Conservation (phyloP, 2,888 invertebrate species). For the Panopea generosa region DNA sequence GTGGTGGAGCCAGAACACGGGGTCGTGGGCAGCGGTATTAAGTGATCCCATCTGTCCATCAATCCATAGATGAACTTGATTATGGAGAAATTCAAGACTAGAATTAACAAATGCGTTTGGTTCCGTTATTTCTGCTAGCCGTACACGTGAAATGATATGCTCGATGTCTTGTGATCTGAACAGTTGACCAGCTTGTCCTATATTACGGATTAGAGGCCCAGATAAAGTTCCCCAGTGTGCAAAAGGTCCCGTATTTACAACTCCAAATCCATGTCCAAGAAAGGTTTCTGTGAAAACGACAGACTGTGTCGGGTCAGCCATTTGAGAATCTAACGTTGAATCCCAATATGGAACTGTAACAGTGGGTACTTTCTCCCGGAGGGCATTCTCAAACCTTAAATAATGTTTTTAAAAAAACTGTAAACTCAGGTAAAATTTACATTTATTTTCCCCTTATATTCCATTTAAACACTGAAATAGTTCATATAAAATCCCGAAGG, state of each 20-base stretch:
- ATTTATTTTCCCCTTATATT: too few species aligned
- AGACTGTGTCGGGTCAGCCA: conserved; percentile 69
- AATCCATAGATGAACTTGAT: conserved; percentile 76
- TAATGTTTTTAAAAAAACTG: too few species aligned
- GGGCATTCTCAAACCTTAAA: conserved; percentile 78
- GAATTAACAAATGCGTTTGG: conserved; percentile 67
- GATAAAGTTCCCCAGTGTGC: conserved; percentile 73
- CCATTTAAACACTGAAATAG: too few species aligned
- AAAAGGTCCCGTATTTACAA: conserved; percentile 75
- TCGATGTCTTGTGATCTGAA: conserved; percentile 64
- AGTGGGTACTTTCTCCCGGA: conserved; percentile 71
- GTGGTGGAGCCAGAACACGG: conserved; percentile 77
- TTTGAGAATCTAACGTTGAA: conserved; percentile 70
- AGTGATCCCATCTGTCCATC: conserved; percentile 75
- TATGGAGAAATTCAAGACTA: conserved; percentile 78
- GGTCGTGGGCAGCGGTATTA: conserved; percentile 75
- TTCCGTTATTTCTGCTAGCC: conserved; percentile 66
- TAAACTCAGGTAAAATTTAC: too few species aligned
- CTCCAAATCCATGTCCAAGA: conserved; percentile 72
- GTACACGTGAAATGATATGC: conserved; percentile 54
- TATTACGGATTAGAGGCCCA: conserved; percentile 73
- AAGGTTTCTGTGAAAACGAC: conserved; percentile 73
- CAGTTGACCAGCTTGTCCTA: conserved; percentile 71
- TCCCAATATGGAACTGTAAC: conserved; percentile 80
- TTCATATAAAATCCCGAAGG: too few species aligned